phyloP scores from a whole-genome alignment of 2,113 vertebrate genomes.

The Setophaga kirtlandii region DNA sequence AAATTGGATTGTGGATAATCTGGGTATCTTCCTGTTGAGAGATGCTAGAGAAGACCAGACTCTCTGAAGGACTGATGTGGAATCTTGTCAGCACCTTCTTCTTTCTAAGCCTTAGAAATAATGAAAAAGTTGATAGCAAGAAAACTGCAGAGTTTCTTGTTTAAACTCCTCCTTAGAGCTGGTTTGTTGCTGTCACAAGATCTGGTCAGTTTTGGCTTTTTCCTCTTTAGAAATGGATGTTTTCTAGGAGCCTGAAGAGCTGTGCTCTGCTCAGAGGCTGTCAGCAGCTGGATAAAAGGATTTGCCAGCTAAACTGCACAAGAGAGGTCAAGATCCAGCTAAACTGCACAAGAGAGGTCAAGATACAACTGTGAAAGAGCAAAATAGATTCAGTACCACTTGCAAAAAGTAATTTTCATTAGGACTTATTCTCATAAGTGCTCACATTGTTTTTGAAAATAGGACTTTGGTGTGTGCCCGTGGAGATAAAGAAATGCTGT shows the following conservation, averaged over 20 bases:
- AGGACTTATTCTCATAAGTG: background rate
- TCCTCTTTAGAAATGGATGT: background rate
- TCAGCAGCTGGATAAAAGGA: background rate
- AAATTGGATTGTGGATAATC: background rate
- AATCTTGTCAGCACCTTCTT: background rate
- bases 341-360: background rate
- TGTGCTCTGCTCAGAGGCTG: background rate
- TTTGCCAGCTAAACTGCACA: background rate
- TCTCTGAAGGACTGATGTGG: rapidly evolving
- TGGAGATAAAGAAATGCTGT: background rate
- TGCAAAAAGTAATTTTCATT: background rate
- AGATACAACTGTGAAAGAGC: background rate
- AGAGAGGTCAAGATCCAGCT: background rate
- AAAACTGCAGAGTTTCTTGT: background rate
- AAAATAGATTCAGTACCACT: background rate
- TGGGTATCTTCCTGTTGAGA: background rate
- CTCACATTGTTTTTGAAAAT: background rate
- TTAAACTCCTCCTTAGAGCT: background rate
- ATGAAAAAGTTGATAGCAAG: background rate
- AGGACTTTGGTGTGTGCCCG: background rate
- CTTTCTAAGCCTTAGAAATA: background rate
- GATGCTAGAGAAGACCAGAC: background rate
- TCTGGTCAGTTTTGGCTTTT: background rate
- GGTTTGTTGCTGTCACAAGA: background rate
- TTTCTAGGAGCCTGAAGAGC: background rate